Evolutionary conservation across 1,140 invertebrate species (phyloP), one percentile per base, ranked within the genome.

Genomic region (Bombus superbus): DNA sequence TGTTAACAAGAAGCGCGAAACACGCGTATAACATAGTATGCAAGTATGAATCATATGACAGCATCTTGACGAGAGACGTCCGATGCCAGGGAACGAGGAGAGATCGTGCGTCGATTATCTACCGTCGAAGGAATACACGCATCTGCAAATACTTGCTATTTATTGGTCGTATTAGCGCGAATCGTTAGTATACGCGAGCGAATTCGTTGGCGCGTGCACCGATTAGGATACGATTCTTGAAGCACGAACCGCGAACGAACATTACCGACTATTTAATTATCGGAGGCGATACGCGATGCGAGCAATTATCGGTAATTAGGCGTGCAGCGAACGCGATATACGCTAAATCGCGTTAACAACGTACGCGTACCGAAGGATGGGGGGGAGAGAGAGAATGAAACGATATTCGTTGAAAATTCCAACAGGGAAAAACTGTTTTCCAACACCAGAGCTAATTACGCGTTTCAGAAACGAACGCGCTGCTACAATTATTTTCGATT

Each of bases 221-320:
- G 53, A 11, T 22, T 22, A 11, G 42, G 6, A 2, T 40, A 13
- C 28, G 53, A 28, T 22, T 72, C 25, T 42, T n/a, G 9, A n/a
- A 25, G 18, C 28, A 22, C 0, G 40, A 40, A 47, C 57, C 81
- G n/a, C 59, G 42, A 76, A n/a, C 72, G 25, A 53, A 6, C 22
- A 22, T 53, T n/a, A 38, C 11, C 64, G 47, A 44, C 25, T 83
- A 22, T 78, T 78, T 84, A 71, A 79, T 72, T 62, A 79, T 35
- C 25, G 42, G 9, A 71, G 25, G 66, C 38, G 32, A 71, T 38
- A 59, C 53, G 53, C 22, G n/a, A 47, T 9, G 22, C 3, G 66
- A 72, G 66, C 66, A 84, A 84, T 79, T 79, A 78, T 84, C 75
- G 75, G 40, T 84, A 84, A 79, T 84, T 79, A 84, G 74, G 32